Evolutionary conservation across 1,140 invertebrate species (phyloP), one percentile per base, ranked within the genome.

Genomic region (Lysiphlebus fabarum): DNA sequence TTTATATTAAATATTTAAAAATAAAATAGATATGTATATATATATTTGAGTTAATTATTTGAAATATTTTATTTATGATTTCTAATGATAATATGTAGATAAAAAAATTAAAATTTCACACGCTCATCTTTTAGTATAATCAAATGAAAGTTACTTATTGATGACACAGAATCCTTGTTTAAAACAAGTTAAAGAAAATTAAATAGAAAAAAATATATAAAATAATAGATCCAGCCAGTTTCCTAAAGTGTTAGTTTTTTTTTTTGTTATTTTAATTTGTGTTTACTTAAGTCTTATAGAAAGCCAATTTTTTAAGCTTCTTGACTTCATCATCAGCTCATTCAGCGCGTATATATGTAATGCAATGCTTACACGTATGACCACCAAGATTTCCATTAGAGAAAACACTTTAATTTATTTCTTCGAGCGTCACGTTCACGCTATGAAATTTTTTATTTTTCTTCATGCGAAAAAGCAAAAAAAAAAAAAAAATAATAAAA

Each of bases 331-430:
- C 44, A 44, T 36, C 17, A 26, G 17, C 48, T 56, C 43, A 49
- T 42, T 47, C 34, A 10, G 36, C 17, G 37, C 42, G 38, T 58
- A 12, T 54, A 40, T 59, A 38, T 54, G 37, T 54, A 53, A 17
- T 34, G 14, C 34, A 53, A 51, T 50, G 47, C 40, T 42, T 49
- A 36, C 47, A 36, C 67, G 63, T 62, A 61, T 56, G 45, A 51
- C 55, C 55, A 61, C 59, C 53, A 53, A 59, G 71, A 73, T 73
- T 72, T 71, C 70, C 67, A 67, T 73, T 72, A 71, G 70, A 70
- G 69, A 70, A 69, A 48, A 44, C 57, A 61, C 50, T 48, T 56
- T 33, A 44, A 61, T 61, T 61, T 61, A 61, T 61, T 61, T 61
- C 59, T 43, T 58, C 56, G 48, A 58, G 56, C 44, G 49, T 61